Percentiles rank a stretch among this genome's conserved stretches.
Evolutionary conservation across 2,113 vertebrate species (phyloP).

Genomic region (Urocitellus parryii): DNA sequence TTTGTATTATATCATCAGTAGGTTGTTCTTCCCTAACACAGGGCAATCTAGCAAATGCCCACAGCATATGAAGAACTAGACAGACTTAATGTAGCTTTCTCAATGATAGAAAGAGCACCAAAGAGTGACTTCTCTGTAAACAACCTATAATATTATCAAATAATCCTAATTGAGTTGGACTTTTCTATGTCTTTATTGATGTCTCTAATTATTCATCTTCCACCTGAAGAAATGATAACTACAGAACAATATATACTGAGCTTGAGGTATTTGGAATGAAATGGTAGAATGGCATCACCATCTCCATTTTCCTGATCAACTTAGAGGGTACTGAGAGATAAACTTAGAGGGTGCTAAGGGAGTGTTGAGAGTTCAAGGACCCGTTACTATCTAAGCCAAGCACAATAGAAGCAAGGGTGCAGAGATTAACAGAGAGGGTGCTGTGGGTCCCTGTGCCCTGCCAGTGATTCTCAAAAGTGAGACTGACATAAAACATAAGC

Average conservation of each 20-base stretch:
- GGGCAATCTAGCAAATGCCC: not conserved
- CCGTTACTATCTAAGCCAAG: not conserved
- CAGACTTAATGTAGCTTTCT: not conserved
- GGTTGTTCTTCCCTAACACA: not conserved
- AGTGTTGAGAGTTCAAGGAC: not conserved
- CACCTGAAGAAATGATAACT: not conserved
- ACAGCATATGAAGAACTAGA: not conserved
- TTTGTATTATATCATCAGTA: not conserved
- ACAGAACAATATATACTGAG: not conserved
- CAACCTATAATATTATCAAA: not conserved
- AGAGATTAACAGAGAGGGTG: not conserved
- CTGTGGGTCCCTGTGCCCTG: not conserved
- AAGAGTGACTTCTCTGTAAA: not conserved
- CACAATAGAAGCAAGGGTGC: not conserved
- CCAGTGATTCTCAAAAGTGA: not conserved
- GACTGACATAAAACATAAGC: not conserved
- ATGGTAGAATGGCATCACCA: not conserved
- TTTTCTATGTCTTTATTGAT: not conserved
- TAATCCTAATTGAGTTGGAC: not conserved
- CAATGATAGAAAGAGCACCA: not conserved
- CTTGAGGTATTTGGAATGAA: not conserved
- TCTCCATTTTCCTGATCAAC: slow-evolving; percentile 31
- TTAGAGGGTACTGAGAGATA: not conserved
- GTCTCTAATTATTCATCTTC: not conserved
- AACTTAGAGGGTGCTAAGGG: not conserved